Base-by-base conservation (phyloP, 2,113 vertebrate species). In the Austrofundulus limnaeus region DNA sequence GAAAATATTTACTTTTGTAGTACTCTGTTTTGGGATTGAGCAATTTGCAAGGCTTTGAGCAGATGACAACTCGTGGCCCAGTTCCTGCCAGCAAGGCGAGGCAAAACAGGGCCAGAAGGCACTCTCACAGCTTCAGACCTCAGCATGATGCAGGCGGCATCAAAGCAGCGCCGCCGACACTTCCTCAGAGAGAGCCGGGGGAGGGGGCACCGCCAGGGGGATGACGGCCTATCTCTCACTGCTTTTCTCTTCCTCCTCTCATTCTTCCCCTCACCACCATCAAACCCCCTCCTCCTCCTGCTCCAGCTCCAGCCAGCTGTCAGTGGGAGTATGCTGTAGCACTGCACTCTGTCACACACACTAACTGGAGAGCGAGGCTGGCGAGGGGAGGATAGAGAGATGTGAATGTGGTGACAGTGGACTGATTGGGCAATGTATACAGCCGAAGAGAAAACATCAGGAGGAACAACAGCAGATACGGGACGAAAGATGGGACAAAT, bases 241-340 rank as follows among this genome's bases (percentile, higher is more conserved):
- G 62, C 55, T 65, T 77, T 57, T 70, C 67, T 74, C 62, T 72
- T 42, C 66, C 50, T 49, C 66, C 58, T 75, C 76, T 65, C 66
- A 66, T 67, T 24, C 39, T 24, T 43, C 63, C 64, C 23, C 21
- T 58, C 38, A 24, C 24, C 56, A 11, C 41, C 21, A 59, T 38
- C 21, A 12, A 20, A 11, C 16, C 1, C 37, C 48, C 42, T 49
- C 41, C 19, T 2, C 51, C 52, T 34, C 46, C 55, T 47, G 69
- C 60, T 64, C 60, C 61, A 60, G 38, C 34, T 53, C 38, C 1
- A 74, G 66, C 64, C 82, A 86, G 81, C 84, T 86, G 86, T 87
- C 83, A 85, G 77, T 72, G 79, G 76, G 81, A 82, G 81, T 66
- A 51, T 83, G 75, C 45, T 14, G 73, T 64, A 65, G 64, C 78